Percentiles rank a stretch among this genome's conserved stretches.
Evolutionary conservation across 2,113 vertebrate species (phyloP).

Genomic region (Prochilodus magdalenae): DNA sequence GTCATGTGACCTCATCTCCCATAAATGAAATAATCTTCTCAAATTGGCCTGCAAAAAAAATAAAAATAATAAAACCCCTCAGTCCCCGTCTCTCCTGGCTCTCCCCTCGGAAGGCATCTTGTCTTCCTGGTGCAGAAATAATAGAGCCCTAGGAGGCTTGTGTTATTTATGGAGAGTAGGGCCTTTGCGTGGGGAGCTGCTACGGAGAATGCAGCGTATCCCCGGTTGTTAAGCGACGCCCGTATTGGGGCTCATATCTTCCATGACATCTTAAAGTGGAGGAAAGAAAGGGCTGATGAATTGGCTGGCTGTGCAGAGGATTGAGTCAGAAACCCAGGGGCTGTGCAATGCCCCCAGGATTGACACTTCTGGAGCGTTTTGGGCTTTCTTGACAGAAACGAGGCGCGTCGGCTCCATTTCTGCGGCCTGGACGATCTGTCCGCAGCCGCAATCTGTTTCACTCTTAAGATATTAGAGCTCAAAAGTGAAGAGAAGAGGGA

Average conservation of each 20-base stretch:
- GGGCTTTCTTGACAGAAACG: conserved; percentile 37
- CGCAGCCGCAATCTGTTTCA: conserved; percentile 43
- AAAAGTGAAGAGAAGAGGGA: background rate
- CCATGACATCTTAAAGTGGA: conserved; percentile 45
- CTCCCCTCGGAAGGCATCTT: conserved; percentile 25
- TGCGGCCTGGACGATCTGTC: conserved; percentile 29
- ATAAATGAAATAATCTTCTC: conserved; percentile 40
- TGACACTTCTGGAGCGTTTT: conserved; percentile 48
- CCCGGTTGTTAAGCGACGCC: conserved; percentile 31
- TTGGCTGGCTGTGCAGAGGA: conserved; percentile 59
- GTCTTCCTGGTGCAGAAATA: conserved; percentile 53
- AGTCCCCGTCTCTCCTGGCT: background rate
- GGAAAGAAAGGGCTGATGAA: conserved; percentile 53
- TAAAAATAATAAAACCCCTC: background rate
- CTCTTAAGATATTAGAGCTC: conserved; percentile 25
- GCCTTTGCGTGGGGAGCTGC: conserved; percentile 49
- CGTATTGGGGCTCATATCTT: conserved; percentile 42
- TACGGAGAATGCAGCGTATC: conserved; percentile 9
- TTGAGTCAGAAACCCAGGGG: conserved; percentile 38
- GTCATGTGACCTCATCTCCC: conserved; percentile 1
- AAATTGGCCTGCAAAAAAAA: conserved; percentile 22
- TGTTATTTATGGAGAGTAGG: conserved; percentile 65
- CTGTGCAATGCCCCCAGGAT: conserved; percentile 49
- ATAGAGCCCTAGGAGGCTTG: conserved; percentile 64
- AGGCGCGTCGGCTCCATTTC: conserved; percentile 28